These are phyloP conservation scores for Brachypodius melanocephalos DNA, from an alignment of 2,113 vertebrate genomes.

Conservation along the genomic window DNA sequence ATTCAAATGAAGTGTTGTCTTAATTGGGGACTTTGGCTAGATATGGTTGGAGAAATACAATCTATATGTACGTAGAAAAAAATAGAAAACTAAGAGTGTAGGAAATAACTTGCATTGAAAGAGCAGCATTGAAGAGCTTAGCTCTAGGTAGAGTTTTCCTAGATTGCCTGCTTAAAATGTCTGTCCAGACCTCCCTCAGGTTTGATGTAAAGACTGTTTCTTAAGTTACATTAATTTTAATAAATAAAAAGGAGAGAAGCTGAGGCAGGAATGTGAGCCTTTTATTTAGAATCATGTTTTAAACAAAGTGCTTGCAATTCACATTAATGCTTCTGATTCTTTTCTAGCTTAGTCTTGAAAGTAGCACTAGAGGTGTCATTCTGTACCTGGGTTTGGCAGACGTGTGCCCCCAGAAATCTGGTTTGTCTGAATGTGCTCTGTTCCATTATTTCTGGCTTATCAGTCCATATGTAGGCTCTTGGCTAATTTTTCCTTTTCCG, in stretches of 20 bases:
- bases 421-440: not conserved
- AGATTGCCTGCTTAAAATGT: not conserved
- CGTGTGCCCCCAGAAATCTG: rapidly evolving
- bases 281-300: not conserved
- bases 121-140: not conserved
- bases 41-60: not conserved
- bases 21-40: not conserved
- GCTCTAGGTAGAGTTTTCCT: not conserved
- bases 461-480: not conserved
- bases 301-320: not conserved
- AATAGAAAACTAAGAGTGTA: not conserved
- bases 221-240: not conserved
- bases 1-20: not conserved
- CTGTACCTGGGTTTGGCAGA: not conserved
- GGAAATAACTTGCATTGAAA: not conserved
- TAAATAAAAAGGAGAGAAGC: not conserved
- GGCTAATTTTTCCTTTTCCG: not conserved
- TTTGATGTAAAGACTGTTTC: not conserved
- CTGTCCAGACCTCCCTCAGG: not conserved
- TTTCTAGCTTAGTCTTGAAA: not conserved
- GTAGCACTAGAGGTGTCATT: not conserved
- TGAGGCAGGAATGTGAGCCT: not conserved
- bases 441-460: not conserved
- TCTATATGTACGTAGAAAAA: not conserved
- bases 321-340: not conserved